These are phyloP conservation scores for Iphiclides podalirius DNA, from an alignment of 2,888 invertebrate species.

Conservation along the genomic window DNA sequence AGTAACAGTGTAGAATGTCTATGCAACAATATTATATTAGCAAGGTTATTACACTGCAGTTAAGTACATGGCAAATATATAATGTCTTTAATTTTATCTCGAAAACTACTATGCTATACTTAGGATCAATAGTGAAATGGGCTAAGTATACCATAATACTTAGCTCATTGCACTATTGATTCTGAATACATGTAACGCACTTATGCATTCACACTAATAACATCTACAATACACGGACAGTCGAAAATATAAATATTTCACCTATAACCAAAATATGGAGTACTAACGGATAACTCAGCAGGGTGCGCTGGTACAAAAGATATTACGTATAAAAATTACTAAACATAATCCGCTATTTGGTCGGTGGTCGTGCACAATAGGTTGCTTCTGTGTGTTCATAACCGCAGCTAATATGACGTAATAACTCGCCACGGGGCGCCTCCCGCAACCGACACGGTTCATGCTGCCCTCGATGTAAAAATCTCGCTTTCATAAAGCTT, in stretches of 20 bases:
- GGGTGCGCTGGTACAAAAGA: neutral
- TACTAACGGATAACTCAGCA: neutral
- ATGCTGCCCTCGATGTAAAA: neutral
- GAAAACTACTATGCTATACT: too few relatives aligned
- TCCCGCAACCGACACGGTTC: neutral
- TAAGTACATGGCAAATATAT: too few relatives aligned
- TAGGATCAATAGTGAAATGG: too few relatives aligned
- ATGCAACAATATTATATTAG: too few relatives aligned
- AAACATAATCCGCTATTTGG: neutral
- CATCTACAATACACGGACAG: too few relatives aligned
- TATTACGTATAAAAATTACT: conserved; percentile 7
- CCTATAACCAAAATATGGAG: neutral
- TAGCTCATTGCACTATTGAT: too few relatives aligned
- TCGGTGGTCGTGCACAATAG: neutral
- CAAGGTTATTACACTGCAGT: too few relatives aligned
- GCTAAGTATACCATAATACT: too few relatives aligned
- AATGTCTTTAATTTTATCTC: too few relatives aligned
- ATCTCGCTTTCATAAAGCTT: neutral
- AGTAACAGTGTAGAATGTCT: too few relatives aligned
- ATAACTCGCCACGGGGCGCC: conserved; percentile 5
- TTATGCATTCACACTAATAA: too few relatives aligned
- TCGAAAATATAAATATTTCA: conserved; percentile 20
- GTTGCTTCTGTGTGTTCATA: neutral
- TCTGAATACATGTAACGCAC: too few relatives aligned
- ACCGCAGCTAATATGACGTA: neutral